A percentile compares a stretch with the other conserved stretches of the same genome.
phyloP scores from a whole-genome alignment of 1,140 invertebrate species.

The Diachasma alloeum region DNA sequence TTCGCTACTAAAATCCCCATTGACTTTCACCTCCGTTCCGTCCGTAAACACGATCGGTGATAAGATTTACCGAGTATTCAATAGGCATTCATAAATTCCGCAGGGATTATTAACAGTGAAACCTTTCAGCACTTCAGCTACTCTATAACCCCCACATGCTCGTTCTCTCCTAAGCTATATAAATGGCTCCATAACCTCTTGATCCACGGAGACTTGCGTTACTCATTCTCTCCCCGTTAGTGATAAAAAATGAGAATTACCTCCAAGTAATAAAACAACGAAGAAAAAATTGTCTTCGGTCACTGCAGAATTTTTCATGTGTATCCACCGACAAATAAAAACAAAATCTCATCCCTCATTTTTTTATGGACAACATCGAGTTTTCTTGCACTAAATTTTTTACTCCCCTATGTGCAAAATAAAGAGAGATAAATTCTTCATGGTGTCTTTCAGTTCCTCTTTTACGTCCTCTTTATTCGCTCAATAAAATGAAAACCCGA shows the following conservation, averaged over 20 bases:
- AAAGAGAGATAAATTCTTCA: too few species aligned
- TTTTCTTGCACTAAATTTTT: too few species aligned
- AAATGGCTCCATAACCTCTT: neutral
- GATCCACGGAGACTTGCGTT: neutral
- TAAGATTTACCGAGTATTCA: neutral
- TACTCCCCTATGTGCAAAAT: too few species aligned
- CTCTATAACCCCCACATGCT: neutral
- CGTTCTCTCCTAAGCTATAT: neutral
- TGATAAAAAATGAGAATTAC: neutral
- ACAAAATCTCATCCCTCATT: too few species aligned
- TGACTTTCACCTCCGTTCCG: neutral
- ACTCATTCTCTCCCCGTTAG: neutral
- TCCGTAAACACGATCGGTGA: neutral
- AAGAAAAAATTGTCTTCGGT: neutral
- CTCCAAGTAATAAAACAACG: neutral
- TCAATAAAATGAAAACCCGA: slow-evolving; percentile 8
- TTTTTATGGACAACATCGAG: too few species aligned
- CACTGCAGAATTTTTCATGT: neutral
- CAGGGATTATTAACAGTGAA: neutral
- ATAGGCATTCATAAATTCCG: neutral
- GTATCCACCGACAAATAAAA: too few species aligned
- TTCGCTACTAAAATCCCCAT: neutral
- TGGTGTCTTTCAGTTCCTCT: too few species aligned
- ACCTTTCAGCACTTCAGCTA: neutral
- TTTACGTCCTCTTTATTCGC: too few species aligned